Evolutionary conservation across 2,888 invertebrate species (phyloP).

Genomic region (Clitarchus hookeri): DNA sequence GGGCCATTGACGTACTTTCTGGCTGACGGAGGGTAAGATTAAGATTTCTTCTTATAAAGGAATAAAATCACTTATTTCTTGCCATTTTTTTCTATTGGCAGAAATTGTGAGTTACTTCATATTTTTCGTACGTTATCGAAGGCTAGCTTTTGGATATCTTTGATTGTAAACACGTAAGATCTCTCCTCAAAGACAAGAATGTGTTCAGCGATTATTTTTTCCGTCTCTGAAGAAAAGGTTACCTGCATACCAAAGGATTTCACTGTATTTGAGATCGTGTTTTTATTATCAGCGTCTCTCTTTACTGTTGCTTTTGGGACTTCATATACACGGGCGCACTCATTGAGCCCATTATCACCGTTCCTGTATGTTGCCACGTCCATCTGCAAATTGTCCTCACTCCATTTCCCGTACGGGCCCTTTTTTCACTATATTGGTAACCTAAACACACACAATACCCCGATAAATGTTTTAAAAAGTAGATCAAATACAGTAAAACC

Average conservation of each 20-base stretch:
- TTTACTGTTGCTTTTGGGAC: slow-evolving; percentile 23
- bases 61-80: neutral
- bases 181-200: slow-evolving; percentile 15
- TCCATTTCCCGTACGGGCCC: slow-evolving; percentile 1
- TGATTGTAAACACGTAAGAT: neutral
- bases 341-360: slow-evolving; percentile 21
- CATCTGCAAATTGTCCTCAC: neutral
- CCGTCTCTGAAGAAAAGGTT: slow-evolving; percentile 16
- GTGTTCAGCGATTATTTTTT: neutral
- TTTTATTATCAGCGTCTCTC: neutral
- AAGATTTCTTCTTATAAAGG: neutral
- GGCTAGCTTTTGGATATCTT: neutral
- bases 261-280: neutral
- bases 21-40: neutral
- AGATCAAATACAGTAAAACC: neutral
- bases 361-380: neutral
- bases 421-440: slow-evolving; percentile 3
- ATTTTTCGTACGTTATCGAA: neutral
- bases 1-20: too few relatives aligned
- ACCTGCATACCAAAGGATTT: slow-evolving; percentile 7
- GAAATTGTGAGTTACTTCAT: slow-evolving; percentile 11
- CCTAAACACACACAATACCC: neutral
- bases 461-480: neutral
- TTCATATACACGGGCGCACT: slow-evolving; percentile 24
- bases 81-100: neutral